Evolutionary conservation across 1,140 invertebrate species (phyloP).

Genomic region (Sesamia nonagrioides): DNA sequence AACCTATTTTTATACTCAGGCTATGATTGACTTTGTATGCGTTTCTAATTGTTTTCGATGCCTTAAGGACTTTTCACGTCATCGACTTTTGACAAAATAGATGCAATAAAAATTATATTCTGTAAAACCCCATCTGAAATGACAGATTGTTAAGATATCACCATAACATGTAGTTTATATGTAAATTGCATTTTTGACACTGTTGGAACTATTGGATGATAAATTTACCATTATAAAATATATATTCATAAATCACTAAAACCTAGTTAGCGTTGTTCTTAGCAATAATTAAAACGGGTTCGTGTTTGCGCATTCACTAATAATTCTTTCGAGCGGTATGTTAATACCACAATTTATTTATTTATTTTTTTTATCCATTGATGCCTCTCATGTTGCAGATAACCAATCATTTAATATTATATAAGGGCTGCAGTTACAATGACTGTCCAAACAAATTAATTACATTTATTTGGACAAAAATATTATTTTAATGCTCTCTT

Average conservation of each 20-base stretch:
- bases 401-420: constrained; percentile 10
- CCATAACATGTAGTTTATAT: background rate
- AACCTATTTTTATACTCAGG: background rate
- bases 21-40: background rate
- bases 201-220: background rate
- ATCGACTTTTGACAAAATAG: background rate
- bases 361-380: background rate
- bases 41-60: background rate
- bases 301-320: constrained; percentile 9
- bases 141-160: background rate
- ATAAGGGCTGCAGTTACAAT: background rate
- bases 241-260: constrained; percentile 26
- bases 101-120: background rate
- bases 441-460: too few species aligned
- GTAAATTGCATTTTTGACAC: constrained; percentile 13
- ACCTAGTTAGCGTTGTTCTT: constrained; percentile 4
- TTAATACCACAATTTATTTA: background rate
- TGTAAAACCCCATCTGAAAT: background rate
- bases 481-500: too few species aligned
- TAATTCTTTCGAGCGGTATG: background rate
- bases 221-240: background rate
- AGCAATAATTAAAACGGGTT: constrained; percentile 10
- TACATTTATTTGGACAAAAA: too few species aligned
- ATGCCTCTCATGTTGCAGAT: background rate
- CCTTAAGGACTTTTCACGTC: background rate